phyloP scores from a whole-genome alignment of 1,140 invertebrate genomes.

The Tetramorium alpestre region DNA sequence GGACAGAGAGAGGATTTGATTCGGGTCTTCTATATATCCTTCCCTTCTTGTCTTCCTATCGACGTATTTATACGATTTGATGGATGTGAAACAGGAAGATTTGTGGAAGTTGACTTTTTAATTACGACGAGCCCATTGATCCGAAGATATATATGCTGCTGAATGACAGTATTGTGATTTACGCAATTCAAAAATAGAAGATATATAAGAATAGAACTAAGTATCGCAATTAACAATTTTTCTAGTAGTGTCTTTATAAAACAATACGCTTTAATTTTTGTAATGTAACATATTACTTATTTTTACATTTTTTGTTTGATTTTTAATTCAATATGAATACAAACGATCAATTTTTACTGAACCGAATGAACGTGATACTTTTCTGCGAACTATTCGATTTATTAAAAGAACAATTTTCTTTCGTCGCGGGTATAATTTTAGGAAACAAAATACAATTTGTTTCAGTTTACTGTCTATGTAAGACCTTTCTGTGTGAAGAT shows the following conservation, averaged over 20 bases:
- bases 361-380: not conserved
- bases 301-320: not conserved
- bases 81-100: not conserved
- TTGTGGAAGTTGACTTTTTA: slow-evolving; percentile 2
- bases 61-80: not conserved
- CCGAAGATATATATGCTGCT: not conserved
- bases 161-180: not conserved
- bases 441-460: slow-evolving; percentile 12
- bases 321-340: not conserved
- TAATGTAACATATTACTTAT: not conserved
- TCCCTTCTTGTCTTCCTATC: not conserved
- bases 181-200: not conserved
- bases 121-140: not conserved
- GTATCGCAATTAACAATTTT: not conserved
- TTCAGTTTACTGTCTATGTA: not conserved
- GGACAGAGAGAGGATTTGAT: slow-evolving; percentile 22
- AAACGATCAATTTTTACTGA: not conserved
- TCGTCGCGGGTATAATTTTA: not conserved
- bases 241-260: not conserved
- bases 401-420: not conserved
- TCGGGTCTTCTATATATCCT: not conserved
- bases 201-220: too few relatives aligned
- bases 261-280: not conserved
- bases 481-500: not conserved
- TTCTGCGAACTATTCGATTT: not conserved